These are phyloP conservation scores for Apogon hyalosoma DNA, from an alignment of 2,797 vertebrate genomes.

Conservation along the genomic window DNA sequence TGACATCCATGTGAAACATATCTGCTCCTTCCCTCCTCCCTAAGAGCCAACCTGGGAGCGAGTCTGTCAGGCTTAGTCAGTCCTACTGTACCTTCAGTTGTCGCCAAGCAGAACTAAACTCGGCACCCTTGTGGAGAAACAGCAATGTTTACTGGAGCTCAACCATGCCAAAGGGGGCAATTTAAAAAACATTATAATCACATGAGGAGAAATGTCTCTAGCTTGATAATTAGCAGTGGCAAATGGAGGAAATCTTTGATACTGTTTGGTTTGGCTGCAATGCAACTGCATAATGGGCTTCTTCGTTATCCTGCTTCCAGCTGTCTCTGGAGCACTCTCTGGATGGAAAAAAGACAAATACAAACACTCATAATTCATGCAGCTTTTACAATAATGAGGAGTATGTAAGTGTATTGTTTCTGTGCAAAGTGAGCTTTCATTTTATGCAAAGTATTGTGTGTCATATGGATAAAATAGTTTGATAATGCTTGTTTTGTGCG, in stretches of 20 bases:
- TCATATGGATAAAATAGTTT: background rate
- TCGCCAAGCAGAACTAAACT: conserved; percentile 52
- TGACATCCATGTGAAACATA: conserved; percentile 16
- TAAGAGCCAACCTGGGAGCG: conserved; percentile 51
- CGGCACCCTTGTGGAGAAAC: conserved; percentile 25
- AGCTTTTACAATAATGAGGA: conserved; percentile 5
- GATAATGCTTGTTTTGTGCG: background rate
- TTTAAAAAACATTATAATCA: conserved; percentile 72
- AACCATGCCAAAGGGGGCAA: conserved; percentile 38
- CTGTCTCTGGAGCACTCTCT: conserved; percentile 31
- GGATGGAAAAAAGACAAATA: background rate
- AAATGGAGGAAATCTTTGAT: conserved; percentile 37
- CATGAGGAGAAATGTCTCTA: conserved; percentile 63
- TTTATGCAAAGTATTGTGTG: too few species aligned
- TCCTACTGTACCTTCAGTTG: conserved; percentile 50
- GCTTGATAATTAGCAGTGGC: conserved; percentile 63
- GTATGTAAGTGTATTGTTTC: background rate
- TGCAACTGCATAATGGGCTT: conserved; percentile 38
- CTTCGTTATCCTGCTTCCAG: conserved; percentile 44
- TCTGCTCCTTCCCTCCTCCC: conserved; percentile 34
- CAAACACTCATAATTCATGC: conserved; percentile 29
- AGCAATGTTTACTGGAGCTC: conserved; percentile 46
- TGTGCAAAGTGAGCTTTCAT: background rate
- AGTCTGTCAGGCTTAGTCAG: conserved; percentile 57
- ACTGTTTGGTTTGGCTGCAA: conserved; percentile 52